These are phyloP conservation scores for Norana najaformis DNA, from an alignment of 2,888 invertebrate genomes.

Conservation along the genomic window DNA sequence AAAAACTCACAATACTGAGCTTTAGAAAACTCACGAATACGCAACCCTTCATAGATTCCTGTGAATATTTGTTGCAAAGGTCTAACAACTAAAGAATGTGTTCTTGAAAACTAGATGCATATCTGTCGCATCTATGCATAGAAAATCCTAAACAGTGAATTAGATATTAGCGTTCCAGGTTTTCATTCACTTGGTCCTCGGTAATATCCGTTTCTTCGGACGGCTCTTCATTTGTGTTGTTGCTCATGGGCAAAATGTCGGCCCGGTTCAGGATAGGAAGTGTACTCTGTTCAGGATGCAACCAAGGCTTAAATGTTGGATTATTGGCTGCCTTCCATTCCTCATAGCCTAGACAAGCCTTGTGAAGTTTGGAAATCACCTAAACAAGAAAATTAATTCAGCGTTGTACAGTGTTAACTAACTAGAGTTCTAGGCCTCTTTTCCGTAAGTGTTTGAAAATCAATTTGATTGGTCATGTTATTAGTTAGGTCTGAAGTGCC, in stretches of 20 bases:
- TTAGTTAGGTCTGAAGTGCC: too few species aligned
- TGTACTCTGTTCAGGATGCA: conserved; percentile 80
- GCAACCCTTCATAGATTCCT: background rate
- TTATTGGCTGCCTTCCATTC: conserved; percentile 80
- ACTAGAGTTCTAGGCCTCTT: too few species aligned
- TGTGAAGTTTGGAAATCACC: conserved; percentile 68
- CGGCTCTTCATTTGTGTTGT: conserved; percentile 27
- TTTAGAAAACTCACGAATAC: background rate
- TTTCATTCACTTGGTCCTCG: conserved; percentile 32
- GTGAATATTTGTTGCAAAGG: background rate
- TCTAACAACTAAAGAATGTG: conserved; percentile 13
- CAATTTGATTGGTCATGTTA: too few species aligned
- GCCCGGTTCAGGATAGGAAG: conserved; percentile 73
- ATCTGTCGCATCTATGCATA: background rate
- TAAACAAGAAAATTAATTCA: conserved; percentile 49
- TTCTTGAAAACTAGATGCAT: background rate
- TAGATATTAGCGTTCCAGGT: conserved; percentile 10
- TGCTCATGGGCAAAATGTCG: conserved; percentile 62
- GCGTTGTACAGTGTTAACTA: too few species aligned
- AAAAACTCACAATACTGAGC: background rate
- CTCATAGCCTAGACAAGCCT: conserved; percentile 80
- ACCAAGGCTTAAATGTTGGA: conserved; percentile 83
- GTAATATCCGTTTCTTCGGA: conserved; percentile 31
- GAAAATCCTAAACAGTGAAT: background rate
- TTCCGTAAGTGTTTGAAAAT: too few species aligned